phyloP scores from a whole-genome alignment of 2,888 invertebrate genomes.

The Sesia apiformis region DNA sequence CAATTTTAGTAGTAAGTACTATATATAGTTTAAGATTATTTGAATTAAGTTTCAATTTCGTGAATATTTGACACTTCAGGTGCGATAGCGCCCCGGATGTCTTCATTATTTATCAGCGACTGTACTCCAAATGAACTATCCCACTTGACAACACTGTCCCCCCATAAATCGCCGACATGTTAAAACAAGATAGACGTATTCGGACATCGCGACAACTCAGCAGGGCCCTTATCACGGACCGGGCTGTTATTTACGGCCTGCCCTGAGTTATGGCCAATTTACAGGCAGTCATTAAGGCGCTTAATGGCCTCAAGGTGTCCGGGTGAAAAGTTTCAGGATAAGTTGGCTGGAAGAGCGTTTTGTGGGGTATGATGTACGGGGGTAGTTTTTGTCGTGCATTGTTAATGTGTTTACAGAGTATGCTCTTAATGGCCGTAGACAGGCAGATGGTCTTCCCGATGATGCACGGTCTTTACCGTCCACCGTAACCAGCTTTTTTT shows the following conservation, averaged over 20 bases:
- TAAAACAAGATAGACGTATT: conserved; percentile 64
- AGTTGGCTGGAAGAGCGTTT: conserved; percentile 53
- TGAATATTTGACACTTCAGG: too few species aligned
- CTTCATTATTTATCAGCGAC: too few species aligned
- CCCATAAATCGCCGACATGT: conserved; percentile 56
- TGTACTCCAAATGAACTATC: background rate
- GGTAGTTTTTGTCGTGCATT: conserved; percentile 1
- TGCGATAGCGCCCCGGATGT: too few species aligned
- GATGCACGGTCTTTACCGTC: too few species aligned
- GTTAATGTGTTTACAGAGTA: too few species aligned
- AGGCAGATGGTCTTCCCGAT: too few species aligned
- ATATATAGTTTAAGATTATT: too few species aligned
- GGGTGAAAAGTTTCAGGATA: conserved; percentile 58
- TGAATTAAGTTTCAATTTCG: too few species aligned
- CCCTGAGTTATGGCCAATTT: conserved; percentile 73
- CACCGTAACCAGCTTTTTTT: too few species aligned
- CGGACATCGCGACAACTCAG: conserved; percentile 61
- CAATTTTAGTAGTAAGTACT: too few species aligned
- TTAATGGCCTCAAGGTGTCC: conserved; percentile 71
- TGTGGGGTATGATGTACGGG: conserved; percentile 26
- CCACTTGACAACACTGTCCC: conserved; percentile 5
- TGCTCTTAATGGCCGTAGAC: too few species aligned
- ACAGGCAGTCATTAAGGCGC: conserved; percentile 70
- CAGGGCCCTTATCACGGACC: conserved; percentile 64
- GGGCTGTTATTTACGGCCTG: conserved; percentile 61